Conservation (phyloP, 2,888 invertebrate genomes). For the Clitarchus hookeri region DNA sequence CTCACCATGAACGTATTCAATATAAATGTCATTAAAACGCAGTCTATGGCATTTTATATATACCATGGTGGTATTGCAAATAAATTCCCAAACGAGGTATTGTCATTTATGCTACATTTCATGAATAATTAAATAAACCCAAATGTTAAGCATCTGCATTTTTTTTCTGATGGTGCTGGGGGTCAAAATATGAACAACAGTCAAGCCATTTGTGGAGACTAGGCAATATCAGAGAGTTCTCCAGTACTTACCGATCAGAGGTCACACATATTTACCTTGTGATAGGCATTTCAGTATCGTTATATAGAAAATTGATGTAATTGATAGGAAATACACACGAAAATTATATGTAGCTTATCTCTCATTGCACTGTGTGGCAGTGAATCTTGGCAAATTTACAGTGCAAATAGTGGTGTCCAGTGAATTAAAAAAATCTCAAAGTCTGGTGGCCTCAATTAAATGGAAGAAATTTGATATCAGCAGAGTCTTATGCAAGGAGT, state of each 20-base stretch:
- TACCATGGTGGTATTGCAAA: not conserved
- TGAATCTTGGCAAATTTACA: too few relatives aligned
- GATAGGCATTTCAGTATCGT: not conserved
- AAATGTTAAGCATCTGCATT: not conserved
- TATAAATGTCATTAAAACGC: not conserved
- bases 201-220: too few relatives aligned
- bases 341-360: not conserved
- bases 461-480: not conserved
- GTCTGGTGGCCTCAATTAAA: not conserved
- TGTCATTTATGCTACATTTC: not conserved
- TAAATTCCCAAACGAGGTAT: not conserved
- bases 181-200: not conserved
- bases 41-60: not conserved
- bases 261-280: not conserved
- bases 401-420: not conserved
- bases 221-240: not conserved
- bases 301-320: not conserved
- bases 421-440: not conserved
- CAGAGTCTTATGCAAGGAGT: slow-evolving; percentile 14
- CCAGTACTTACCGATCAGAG: not conserved
- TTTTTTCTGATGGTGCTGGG: not conserved
- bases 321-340: not conserved
- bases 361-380: too few relatives aligned
- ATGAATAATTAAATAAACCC: not conserved
- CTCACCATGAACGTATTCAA: not conserved